A percentile compares a stretch with the other conserved stretches of the same genome.
Evolutionary conservation across 1,140 invertebrate species (phyloP).

Genomic region (Drosophila pseudoananassae): DNA sequence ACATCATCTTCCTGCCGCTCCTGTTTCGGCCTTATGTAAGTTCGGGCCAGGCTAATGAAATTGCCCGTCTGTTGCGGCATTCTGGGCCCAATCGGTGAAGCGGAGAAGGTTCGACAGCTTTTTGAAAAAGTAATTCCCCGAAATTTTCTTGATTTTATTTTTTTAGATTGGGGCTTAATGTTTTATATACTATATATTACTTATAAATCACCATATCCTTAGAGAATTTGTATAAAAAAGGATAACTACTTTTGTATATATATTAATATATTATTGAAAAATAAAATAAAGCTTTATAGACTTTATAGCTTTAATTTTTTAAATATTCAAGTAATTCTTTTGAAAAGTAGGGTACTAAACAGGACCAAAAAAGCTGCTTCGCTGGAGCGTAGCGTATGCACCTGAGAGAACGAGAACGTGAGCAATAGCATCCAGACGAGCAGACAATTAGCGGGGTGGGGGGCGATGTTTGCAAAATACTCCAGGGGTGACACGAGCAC

Average conservation of each 20-base stretch:
- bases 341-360: conserved; percentile 15
- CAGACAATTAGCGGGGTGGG: conserved; percentile 44
- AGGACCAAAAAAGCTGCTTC: conserved; percentile 10
- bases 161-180: not conserved
- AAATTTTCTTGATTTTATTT: not conserved
- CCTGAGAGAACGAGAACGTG: conserved; percentile 59
- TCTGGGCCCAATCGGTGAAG: not conserved
- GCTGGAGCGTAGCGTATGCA: conserved; percentile 40
- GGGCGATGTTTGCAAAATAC: conserved; percentile 17
- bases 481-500: conserved; percentile 27
- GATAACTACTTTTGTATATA: no score
- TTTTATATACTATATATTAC: no score
- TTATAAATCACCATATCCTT: no score
- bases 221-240: not conserved
- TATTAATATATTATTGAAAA: not conserved
- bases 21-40: conserved; percentile 52
- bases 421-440: conserved; percentile 58
- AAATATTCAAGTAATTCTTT: no score
- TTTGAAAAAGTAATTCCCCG: not conserved
- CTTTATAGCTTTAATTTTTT: not conserved
- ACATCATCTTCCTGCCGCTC: conserved; percentile 55
- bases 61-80: conserved; percentile 29
- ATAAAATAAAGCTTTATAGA: not conserved
- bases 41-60: conserved; percentile 55
- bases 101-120: not conserved